These are phyloP conservation scores for Pseudochirops cupreus DNA, from an alignment of 2,797 vertebrate genomes.

Conservation along the genomic window DNA sequence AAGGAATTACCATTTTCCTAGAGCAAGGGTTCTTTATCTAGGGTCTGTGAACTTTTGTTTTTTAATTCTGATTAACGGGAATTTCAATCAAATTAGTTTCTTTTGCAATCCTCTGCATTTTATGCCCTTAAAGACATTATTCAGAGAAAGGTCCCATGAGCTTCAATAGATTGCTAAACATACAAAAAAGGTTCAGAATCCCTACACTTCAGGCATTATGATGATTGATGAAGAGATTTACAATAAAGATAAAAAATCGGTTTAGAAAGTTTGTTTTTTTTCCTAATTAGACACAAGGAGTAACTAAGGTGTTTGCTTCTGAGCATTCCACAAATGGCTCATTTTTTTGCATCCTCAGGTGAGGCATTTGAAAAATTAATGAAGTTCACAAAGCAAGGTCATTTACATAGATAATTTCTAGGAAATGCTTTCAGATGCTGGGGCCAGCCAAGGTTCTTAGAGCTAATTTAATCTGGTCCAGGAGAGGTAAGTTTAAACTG, in stretches of 20 bases:
- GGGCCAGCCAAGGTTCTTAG: constrained; percentile 28
- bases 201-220: not conserved
- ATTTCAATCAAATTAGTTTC: not conserved
- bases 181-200: not conserved
- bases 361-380: constrained; percentile 19
- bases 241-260: not conserved
- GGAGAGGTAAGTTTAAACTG: not conserved
- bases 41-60: not conserved
- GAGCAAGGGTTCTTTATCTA: not conserved
- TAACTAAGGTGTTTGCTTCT: not conserved
- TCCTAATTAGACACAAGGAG: not conserved
- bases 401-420: not conserved
- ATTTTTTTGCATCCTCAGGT: not conserved
- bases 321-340: not conserved
- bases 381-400: not conserved
- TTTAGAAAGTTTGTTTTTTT: constrained; percentile 23
- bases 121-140: not conserved
- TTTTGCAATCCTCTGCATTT: not conserved
- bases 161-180: not conserved
- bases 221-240: not conserved
- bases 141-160: not conserved
- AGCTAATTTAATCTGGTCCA: constrained; percentile 8
- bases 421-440: constrained; percentile 13
- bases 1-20: not conserved
- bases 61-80: not conserved